A percentile compares a stretch with the other conserved stretches of the same genome.
Conservation (phyloP, 2,888 invertebrate genomes). For the Drosophila greeni region DNA sequence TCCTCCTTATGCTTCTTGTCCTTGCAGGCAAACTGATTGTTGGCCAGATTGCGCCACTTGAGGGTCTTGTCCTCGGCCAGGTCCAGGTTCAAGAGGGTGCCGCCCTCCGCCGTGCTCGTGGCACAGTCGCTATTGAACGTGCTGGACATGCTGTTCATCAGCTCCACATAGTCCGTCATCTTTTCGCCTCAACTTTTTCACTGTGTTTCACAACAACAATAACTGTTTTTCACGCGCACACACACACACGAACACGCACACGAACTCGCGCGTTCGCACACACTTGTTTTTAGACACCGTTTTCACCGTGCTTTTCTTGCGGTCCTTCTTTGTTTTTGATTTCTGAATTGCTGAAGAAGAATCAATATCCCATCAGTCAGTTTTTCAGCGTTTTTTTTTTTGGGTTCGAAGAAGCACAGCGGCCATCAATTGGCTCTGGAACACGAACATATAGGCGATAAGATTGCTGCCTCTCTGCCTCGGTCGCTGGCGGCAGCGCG, state of each 20-base stretch:
- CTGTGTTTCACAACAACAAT: slow-evolving; percentile 1
- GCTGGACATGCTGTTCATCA: slow-evolving; percentile 77
- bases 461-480: slow-evolving; percentile 36
- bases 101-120: slow-evolving; percentile 71
- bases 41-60: slow-evolving; percentile 78
- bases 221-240: not conserved
- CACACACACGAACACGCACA: not conserved
- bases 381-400: slow-evolving; percentile 5
- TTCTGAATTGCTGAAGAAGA: slow-evolving; percentile 8
- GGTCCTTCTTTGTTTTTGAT: slow-evolving; percentile 12
- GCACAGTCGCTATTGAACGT: slow-evolving; percentile 77
- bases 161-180: slow-evolving; percentile 76
- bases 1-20: slow-evolving; percentile 53
- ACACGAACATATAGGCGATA: slow-evolving; percentile 28
- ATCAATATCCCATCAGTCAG: slow-evolving; percentile 24
- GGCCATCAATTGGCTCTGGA: slow-evolving; percentile 19
- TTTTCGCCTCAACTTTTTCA: slow-evolving; percentile 7
- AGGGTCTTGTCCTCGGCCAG: slow-evolving; percentile 78
- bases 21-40: slow-evolving; percentile 78
- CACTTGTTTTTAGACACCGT: not conserved
- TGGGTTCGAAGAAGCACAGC: slow-evolving; percentile 5
- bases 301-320: slow-evolving; percentile 8
- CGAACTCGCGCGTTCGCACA: not conserved
- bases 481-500: slow-evolving; percentile 7
- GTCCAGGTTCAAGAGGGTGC: slow-evolving; percentile 70